Percentiles rank a stretch among this genome's conserved stretches.
Conservation (phyloP, 2,888 invertebrate species). For the Hydraecia micacea region DNA sequence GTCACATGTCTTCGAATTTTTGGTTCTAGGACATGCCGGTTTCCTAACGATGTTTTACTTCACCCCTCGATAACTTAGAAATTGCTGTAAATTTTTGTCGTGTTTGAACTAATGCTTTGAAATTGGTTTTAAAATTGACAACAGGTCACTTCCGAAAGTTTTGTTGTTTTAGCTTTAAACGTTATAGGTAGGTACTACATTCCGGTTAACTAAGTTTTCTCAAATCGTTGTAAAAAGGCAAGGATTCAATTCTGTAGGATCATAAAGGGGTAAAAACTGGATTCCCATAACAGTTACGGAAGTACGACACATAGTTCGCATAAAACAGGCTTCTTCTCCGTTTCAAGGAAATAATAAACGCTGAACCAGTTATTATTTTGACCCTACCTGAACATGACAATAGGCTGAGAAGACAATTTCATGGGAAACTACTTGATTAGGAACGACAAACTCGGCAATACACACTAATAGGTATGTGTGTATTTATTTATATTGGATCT, state of each 20-base stretch:
- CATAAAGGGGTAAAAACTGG: background rate
- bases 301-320: background rate
- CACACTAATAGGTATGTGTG: background rate
- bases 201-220: background rate
- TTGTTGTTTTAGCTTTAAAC: no score
- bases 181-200: no score
- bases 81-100: no score
- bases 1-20: no score
- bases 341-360: conserved; percentile 4
- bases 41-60: no score
- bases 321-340: background rate
- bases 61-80: no score
- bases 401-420: background rate
- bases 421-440: conserved; percentile 14
- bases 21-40: no score
- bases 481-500: no score
- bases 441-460: background rate
- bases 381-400: conserved; percentile 4
- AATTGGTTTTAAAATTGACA: no score
- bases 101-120: no score
- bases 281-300: background rate
- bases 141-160: no score
- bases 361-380: conserved; percentile 9
- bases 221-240: background rate
- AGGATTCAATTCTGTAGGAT: no score